Percentiles rank a stretch among this genome's conserved stretches.
These are phyloP conservation scores for Papilio xuthus DNA, from an alignment of 1,140 invertebrate genomes.

Conservation along the genomic window DNA sequence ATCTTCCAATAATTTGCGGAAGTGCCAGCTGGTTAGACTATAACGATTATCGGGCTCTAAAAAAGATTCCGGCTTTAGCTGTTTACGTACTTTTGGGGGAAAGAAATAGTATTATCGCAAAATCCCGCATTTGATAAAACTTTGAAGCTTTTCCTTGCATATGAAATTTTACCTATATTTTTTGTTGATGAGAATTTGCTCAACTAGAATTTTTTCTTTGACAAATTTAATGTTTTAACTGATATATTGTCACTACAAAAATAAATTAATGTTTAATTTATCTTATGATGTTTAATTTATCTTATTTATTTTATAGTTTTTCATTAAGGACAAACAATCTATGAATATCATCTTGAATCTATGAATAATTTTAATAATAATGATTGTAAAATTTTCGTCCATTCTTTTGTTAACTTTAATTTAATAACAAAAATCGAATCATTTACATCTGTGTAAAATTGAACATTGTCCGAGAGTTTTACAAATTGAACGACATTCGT, in stretches of 20 bases:
- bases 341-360: too few relatives aligned
- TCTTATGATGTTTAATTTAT: too few relatives aligned
- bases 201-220: background rate
- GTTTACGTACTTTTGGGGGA: conserved; percentile 54
- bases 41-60: conserved; percentile 76
- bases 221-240: too few relatives aligned
- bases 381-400: background rate
- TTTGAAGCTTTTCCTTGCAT: background rate
- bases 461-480: conserved; percentile 23
- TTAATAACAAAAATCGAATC: background rate
- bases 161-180: background rate
- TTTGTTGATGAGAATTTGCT: background rate
- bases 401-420: background rate
- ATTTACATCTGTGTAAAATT: background rate
- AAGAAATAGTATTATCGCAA: conserved; percentile 49
- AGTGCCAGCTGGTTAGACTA: conserved; percentile 76
- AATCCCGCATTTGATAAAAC: background rate
- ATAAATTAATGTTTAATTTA: too few relatives aligned
- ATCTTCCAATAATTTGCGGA: conserved; percentile 79
- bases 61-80: conserved; percentile 63
- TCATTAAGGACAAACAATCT: too few relatives aligned
- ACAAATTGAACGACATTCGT: conserved; percentile 15
- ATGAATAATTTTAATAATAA: too few relatives aligned
- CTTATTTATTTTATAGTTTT: too few relatives aligned
- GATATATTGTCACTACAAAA: too few relatives aligned